Base-by-base conservation (phyloP, 2,888 invertebrate genomes). In the Drosophila helvetica region DNA sequence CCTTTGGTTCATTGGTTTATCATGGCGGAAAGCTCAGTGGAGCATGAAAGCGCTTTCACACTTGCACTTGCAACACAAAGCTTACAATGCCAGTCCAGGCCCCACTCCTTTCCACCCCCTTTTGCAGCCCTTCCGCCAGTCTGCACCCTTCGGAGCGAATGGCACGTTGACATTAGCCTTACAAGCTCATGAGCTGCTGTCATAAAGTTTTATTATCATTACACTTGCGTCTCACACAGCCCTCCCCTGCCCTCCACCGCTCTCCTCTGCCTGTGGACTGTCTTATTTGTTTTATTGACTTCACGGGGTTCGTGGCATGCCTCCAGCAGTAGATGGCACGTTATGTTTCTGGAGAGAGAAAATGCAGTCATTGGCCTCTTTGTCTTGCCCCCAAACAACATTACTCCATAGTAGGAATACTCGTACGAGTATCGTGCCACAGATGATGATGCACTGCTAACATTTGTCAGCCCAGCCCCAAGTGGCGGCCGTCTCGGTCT, bases 141-240 rank as follows among this genome's bases (percentile, higher is more conserved):
- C 15, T 5, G n/a, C 18, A 47, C 27, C 43, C 22, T 47, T 42
- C 48, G 4, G 22, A 7, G 17, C 15, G 50, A 27, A 74, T 74
- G 78, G 66, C 79, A 80, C 73, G 78, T 84, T 83, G 83, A 83
- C 85, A 83, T 83, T 83, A 83, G 85, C 83, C 85, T 85, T 82
- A 85, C 82, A 76, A 79, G 79, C 83, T 85, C 75, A 58, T 83
- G 83, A 82, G 85, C 77, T 80, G 83, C 80, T 83, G 83, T 83
- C 83, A 83, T 83, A 83, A 83, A 83, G 74, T 83, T 83, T 85
- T 83, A 85, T 83, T 85, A 85, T 83, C 83, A 85, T 83, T 85
- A 79, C 86, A 83, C 86, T 83, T 80, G 75, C 80, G 59, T 69
- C 60, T 33, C 10, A 10, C 30, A 59, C 42, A 30, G 27, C 65